These are phyloP conservation scores for Drosophila helvetica DNA, from an alignment of 2,888 invertebrate genomes.

Conservation along the genomic window DNA sequence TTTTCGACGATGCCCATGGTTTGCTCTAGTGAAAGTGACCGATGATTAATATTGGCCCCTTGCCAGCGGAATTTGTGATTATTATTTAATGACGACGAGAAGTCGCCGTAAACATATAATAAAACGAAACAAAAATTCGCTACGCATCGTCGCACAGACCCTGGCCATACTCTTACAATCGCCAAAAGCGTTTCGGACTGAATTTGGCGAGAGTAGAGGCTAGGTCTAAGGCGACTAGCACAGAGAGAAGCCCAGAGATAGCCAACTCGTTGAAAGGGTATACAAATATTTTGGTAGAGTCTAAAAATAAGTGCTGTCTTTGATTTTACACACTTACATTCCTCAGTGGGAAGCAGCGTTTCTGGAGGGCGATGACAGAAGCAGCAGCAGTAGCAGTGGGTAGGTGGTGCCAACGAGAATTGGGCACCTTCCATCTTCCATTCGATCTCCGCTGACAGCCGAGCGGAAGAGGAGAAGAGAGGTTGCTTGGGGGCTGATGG, in stretches of 20 bases:
- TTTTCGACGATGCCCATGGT: constrained; percentile 30
- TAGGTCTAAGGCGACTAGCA: too few species aligned
- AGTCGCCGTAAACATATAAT: constrained; percentile 59
- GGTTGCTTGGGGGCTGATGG: constrained; percentile 1
- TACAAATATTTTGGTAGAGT: constrained; percentile 1
- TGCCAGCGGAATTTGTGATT: constrained; percentile 80
- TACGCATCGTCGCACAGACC: constrained; percentile 7
- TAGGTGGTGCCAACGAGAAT: constrained; percentile 36
- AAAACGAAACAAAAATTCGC: constrained; percentile 18
- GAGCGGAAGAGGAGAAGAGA: not conserved
- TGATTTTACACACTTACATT: constrained; percentile 71
- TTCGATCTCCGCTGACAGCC: constrained; percentile 37
- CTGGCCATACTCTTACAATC: constrained; percentile 8
- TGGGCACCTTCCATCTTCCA: constrained; percentile 22
- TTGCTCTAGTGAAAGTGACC: constrained; percentile 82
- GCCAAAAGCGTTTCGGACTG: not conserved
- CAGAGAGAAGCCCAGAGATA: not conserved
- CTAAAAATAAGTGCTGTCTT: constrained; percentile 56
- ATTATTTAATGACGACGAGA: constrained; percentile 77
- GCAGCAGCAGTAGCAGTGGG: constrained; percentile 19
- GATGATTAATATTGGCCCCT: constrained; percentile 81
- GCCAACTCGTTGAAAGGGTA: not conserved
- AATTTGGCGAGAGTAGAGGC: too few species aligned
- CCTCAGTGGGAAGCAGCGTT: constrained; percentile 35
- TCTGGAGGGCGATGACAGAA: constrained; percentile 34